Conservation (phyloP, 2,888 invertebrate species). For the Apamea sordens region DNA sequence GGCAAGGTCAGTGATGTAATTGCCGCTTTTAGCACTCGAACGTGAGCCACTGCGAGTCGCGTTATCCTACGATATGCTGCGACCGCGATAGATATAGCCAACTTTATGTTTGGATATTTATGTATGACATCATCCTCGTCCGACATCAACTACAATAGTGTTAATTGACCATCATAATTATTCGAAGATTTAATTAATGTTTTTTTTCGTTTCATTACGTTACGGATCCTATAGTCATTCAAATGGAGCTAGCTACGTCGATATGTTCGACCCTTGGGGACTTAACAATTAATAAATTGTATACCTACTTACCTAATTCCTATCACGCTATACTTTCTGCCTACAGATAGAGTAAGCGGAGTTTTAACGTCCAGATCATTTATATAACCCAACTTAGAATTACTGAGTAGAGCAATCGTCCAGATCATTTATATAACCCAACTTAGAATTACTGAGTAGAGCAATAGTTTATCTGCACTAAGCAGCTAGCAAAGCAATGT, state of each 20-base stretch:
- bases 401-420: too few relatives aligned
- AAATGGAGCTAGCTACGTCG: background rate
- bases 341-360: background rate
- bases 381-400: background rate
- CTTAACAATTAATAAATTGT: background rate
- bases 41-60: constrained; percentile 76
- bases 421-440: too few relatives aligned
- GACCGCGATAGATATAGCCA: constrained; percentile 43
- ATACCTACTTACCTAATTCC: background rate
- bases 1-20: constrained; percentile 89
- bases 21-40: constrained; percentile 85
- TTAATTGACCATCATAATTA: constrained; percentile 39
- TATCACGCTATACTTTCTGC: background rate
- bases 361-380: too few relatives aligned
- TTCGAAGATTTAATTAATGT: constrained; percentile 29
- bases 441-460: background rate
- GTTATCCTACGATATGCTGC: constrained; percentile 62
- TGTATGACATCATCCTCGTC: constrained; percentile 82
- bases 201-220: constrained; percentile 25
- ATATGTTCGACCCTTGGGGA: background rate
- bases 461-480: background rate
- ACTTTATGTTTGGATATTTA: constrained; percentile 78
- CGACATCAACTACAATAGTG: constrained; percentile 27
- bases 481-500: background rate
- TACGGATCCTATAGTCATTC: constrained; percentile 1